phyloP scores from a whole-genome alignment of 2,888 invertebrate genomes.

The Heterodera filipjevi region DNA sequence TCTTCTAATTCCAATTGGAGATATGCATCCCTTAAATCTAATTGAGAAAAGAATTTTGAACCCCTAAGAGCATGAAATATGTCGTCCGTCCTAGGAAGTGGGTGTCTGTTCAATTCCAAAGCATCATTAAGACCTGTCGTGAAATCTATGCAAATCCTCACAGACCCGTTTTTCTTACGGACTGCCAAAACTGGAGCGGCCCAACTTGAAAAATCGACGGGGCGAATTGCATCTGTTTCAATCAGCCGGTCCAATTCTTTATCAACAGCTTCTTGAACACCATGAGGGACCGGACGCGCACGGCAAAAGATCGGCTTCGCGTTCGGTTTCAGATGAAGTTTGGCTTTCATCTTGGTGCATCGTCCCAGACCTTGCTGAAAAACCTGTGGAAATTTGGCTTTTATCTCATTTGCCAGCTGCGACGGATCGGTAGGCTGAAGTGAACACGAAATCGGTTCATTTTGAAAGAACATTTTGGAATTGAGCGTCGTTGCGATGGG shows the following conservation, averaged over 20 bases:
- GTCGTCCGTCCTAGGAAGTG: slow-evolving; percentile 47
- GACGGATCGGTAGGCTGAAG: neutral
- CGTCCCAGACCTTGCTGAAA: slow-evolving; percentile 31
- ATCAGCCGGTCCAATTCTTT: slow-evolving; percentile 42
- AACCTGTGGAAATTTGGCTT: slow-evolving; percentile 11
- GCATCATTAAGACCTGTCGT: slow-evolving; percentile 41
- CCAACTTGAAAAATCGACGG: slow-evolving; percentile 40
- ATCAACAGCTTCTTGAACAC: slow-evolving; percentile 31
- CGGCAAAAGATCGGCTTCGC: slow-evolving; percentile 38
- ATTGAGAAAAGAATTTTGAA: slow-evolving; percentile 40
- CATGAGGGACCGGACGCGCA: slow-evolving; percentile 44
- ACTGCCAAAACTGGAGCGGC: slow-evolving; percentile 49
- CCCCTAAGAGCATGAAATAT: slow-evolving; percentile 43
- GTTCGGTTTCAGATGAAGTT: slow-evolving; percentile 35
- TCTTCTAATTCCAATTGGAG: slow-evolving; percentile 44
- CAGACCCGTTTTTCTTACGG: slow-evolving; percentile 36
- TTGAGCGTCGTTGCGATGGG: neutral
- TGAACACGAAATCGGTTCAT: neutral
- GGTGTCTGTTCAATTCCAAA: slow-evolving; percentile 44
- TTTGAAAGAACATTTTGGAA: neutral
- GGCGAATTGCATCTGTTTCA: slow-evolving; percentile 31
- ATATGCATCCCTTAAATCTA: slow-evolving; percentile 50
- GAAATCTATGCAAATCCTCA: slow-evolving; percentile 44
- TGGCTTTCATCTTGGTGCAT: slow-evolving; percentile 35
- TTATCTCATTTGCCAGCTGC: neutral